Base-by-base conservation (phyloP, 2,888 invertebrate genomes). In the Drosophila yooni region DNA sequence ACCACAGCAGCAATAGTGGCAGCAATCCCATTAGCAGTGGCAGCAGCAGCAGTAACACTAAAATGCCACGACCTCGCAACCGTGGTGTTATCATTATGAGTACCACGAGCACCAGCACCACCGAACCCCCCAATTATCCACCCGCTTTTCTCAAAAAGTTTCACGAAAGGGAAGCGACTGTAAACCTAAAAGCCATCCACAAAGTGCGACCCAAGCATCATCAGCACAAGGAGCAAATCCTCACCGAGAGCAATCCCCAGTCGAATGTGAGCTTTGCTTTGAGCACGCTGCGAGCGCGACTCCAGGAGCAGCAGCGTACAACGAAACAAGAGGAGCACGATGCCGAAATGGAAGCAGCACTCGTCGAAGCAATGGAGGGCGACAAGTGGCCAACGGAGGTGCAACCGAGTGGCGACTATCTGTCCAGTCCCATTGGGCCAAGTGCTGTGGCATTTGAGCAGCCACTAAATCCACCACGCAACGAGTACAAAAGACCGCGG, bases 61-160 rank as follows among this genome's bases (percentile, higher is more conserved):
- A 65, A 38, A 15, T 56, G 0, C 21, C 62, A 0, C 82, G 81
- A 18, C 53, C 78, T 1, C 79, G 76, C 8, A 68, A 46, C 57
- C 75, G 79, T 21, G 53, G 38, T 58, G 43, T 36, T 40, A 48
- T 15, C 63, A 52, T 21, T 58, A 56, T 18, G 46, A 59, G 15
- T 53, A 58, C 21, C 68, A 62, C 31, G 21, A 59, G 40, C 40
- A 65, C 51, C 21, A 82, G 70, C 15, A 91, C 90, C 27, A 91
- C 91, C 3, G 92, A 92, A 48, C 64, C 79, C 5, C 92, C 92
- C 10, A 92, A 92, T 57, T 92, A 92, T 81, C 92, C 92, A 0
- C 76, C 89, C 0, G 69, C 81, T 10, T 93, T 90, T 67, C 73
- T 93, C 0, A 87, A 90, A 62, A 89, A 82, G 60, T 80, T 73